A percentile compares a stretch with the other conserved stretches of the same genome.
Evolutionary conservation across 1,140 invertebrate species (phyloP).

Genomic region (Caerostris extrusa): DNA sequence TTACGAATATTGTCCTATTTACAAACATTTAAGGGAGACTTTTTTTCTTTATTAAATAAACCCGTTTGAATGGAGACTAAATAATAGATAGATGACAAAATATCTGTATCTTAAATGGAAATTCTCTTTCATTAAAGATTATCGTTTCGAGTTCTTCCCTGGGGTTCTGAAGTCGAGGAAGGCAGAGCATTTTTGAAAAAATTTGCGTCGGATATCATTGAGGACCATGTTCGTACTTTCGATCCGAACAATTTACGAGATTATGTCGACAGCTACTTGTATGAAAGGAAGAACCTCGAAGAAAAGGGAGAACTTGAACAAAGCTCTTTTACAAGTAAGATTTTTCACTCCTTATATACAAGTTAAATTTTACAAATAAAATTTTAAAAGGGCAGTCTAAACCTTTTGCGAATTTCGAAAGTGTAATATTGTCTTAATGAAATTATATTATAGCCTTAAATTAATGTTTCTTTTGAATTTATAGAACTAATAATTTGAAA

Average conservation of each 20-base stretch:
- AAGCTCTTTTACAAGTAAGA: constrained; percentile 34
- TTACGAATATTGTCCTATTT: too few relatives aligned
- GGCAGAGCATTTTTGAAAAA: constrained; percentile 6
- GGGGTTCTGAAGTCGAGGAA: constrained; percentile 6
- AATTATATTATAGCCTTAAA: too few relatives aligned
- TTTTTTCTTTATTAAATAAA: too few relatives aligned
- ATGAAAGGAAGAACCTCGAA: constrained; percentile 26
- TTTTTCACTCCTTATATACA: neutral
- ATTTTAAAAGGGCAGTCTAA: too few relatives aligned
- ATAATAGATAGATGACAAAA: too few relatives aligned
- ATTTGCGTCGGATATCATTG: neutral
- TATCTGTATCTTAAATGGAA: too few relatives aligned
- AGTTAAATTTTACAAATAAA: neutral
- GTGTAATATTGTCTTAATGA: too few relatives aligned
- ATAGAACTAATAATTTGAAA: too few relatives aligned
- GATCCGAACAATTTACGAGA: constrained; percentile 31
- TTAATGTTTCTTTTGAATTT: too few relatives aligned
- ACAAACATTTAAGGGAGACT: too few relatives aligned
- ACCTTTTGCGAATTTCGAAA: too few relatives aligned
- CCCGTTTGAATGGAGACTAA: too few relatives aligned
- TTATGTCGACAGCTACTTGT: constrained; percentile 43
- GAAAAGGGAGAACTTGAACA: constrained; percentile 17
- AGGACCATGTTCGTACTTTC: constrained; percentile 42
- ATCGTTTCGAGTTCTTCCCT: neutral
- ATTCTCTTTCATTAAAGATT: neutral